Conservation (phyloP, 2,888 invertebrate species). For the Euspilapteryx auroguttella region DNA sequence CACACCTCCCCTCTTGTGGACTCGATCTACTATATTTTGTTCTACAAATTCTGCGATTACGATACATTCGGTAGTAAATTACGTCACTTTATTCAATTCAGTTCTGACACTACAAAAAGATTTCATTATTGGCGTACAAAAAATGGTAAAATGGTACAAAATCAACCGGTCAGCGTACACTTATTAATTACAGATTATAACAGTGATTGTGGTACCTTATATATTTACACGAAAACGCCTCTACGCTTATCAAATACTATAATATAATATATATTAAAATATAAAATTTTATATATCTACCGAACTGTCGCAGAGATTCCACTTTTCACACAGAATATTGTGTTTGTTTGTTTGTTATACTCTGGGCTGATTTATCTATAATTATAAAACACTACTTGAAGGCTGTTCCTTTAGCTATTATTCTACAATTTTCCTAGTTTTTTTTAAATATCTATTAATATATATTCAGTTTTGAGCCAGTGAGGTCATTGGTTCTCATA, state of each 20-base stretch:
- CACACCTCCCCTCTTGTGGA: too few relatives aligned
- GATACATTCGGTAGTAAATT: too few relatives aligned
- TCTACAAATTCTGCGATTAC: too few relatives aligned
- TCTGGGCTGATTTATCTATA: conserved; percentile 37
- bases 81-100: too few relatives aligned
- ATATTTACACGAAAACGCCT: conserved; percentile 30
- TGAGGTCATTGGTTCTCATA: conserved; percentile 21
- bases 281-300: conserved; percentile 54
- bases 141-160: conserved; percentile 17
- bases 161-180: too few relatives aligned
- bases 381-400: conserved; percentile 37
- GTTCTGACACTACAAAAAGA: too few relatives aligned
- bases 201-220: too few relatives aligned
- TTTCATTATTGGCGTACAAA: too few relatives aligned
- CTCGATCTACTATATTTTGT: too few relatives aligned
- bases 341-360: conserved; percentile 24
- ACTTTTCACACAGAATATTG: conserved; percentile 28
- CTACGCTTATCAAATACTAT: conserved; percentile 36
- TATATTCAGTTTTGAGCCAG: conserved; percentile 13
- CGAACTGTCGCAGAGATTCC: conserved; percentile 45
- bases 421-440: conserved; percentile 37
- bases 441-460: conserved; percentile 28
- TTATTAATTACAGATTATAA: too few relatives aligned
- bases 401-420: conserved; percentile 28
- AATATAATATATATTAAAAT: conserved; percentile 47